Evolutionary conservation across 2,113 vertebrate genomes (phyloP).

Genomic region (Chiloscyllium plagiosum): DNA sequence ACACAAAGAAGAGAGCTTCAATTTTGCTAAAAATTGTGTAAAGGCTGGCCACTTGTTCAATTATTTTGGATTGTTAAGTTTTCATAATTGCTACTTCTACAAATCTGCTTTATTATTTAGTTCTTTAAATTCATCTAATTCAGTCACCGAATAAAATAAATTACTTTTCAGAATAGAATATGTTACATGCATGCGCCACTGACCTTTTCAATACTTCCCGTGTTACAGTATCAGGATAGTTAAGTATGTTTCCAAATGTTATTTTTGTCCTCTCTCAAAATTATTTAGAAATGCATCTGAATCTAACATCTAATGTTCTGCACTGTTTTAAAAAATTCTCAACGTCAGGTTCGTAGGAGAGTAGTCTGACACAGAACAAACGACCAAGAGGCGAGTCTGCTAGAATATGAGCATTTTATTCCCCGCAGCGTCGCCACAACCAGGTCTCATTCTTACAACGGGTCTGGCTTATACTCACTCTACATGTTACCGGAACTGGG

Average conservation of each 20-base stretch:
- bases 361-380: no score
- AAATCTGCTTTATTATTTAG: background rate
- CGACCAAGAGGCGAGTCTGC: no score
- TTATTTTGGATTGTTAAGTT: background rate
- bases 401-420: no score
- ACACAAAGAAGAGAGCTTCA: background rate
- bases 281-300: conserved; percentile 14
- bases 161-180: background rate
- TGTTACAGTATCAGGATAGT: background rate
- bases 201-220: background rate
- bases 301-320: background rate
- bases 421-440: no score
- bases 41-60: background rate
- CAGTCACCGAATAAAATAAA: background rate
- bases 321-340: no score
- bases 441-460: no score
- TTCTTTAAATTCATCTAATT: background rate
- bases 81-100: background rate
- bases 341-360: no score
- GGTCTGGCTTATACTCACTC: no score
- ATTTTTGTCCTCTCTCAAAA: conserved; percentile 15
- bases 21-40: background rate
- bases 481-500: no score
- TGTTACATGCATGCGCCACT: background rate
- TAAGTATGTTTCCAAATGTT: background rate